phyloP scores from a whole-genome alignment of 2,113 vertebrate genomes.

The Paradoxurus hermaphroditus region DNA sequence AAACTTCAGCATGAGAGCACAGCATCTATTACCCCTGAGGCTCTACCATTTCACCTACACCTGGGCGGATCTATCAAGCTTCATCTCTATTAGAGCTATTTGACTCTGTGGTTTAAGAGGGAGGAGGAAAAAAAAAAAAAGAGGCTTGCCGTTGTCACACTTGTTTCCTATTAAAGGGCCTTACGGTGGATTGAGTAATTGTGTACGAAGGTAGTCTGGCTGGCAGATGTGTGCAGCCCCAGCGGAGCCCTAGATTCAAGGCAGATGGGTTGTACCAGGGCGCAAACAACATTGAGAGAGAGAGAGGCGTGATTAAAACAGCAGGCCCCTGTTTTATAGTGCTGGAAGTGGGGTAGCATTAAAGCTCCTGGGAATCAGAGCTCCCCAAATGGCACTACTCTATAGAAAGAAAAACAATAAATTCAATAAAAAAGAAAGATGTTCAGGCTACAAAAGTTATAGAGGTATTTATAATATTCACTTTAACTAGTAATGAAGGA shows the following conservation, averaged over 20 bases:
- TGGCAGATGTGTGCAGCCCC: slow-evolving; percentile 89
- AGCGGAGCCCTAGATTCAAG: slow-evolving; percentile 84
- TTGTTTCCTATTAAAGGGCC: slow-evolving; percentile 90
- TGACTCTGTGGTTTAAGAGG: slow-evolving; percentile 78
- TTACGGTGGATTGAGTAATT: slow-evolving; percentile 88
- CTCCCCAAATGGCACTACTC: slow-evolving; percentile 65
- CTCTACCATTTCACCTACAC: slow-evolving; percentile 86
- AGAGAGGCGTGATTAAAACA: slow-evolving; percentile 86
- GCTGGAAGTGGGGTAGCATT: slow-evolving; percentile 73
- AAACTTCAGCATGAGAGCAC: slow-evolving; percentile 82
- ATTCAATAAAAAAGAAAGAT: slow-evolving; percentile 69
- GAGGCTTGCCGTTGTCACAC: slow-evolving; percentile 84
- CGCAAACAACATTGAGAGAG: slow-evolving; percentile 84
- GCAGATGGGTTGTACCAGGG: slow-evolving; percentile 87
- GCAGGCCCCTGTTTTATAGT: slow-evolving; percentile 82
- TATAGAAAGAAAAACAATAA: slow-evolving; percentile 59
- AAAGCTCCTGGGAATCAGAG: slow-evolving; percentile 76
- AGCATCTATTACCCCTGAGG: slow-evolving; percentile 79
- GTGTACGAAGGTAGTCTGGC: slow-evolving; percentile 89
- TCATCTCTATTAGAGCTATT: slow-evolving; percentile 83
- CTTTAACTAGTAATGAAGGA: slow-evolving; percentile 32
- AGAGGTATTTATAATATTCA: slow-evolving; percentile 32
- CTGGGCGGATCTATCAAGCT: slow-evolving; percentile 87
- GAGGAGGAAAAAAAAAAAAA: slow-evolving; percentile 44
- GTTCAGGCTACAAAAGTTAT: slow-evolving; percentile 49